Base-by-base conservation (phyloP, 2,113 vertebrate species). In the Emydura subglobosa region DNA sequence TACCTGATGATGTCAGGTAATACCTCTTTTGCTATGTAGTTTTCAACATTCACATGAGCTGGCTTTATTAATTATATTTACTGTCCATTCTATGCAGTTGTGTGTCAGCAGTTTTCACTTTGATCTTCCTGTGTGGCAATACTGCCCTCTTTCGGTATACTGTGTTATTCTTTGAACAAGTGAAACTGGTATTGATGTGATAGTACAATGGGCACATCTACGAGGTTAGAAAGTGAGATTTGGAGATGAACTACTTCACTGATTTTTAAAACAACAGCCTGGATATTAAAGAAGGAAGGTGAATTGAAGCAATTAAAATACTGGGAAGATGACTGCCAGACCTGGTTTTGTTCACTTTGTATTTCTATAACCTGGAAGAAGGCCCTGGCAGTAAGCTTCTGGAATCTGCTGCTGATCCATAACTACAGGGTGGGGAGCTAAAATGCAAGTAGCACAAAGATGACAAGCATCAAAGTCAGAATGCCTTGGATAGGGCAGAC, bases 141-240 rank as follows among this genome's bases (percentile, higher is more conserved):
- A 85, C 92, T 96, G 96, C 97, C 97, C 96, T 97, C 97, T 93
- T 79, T 79, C 85, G 97, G 94, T 68, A 3, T 1, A 21, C 29
- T 4, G 34, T 11, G 49, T 74, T 80, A 83, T 3, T 51, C 19
- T 78, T 78, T 27, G 12, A 78, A 14, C 42, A 24, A 59, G 57
- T 34, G 29, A 65, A 57, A 76, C 2, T 0, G 3, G 1, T 81
- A 76, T 3, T 16, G 2, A 59, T 4, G 2, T 2, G 54, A 55
- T 29, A 39, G n/a, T 22, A 39, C 19, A 72, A 72, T 72, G n/a
- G 39, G 4, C n/a, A 72, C 4, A 47, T 53, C 44, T 72, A n/a
- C 79, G 65, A 65, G 4, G 34, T n/a, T 11, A 84, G 21, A 92
- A 82, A 57, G 25, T 4, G 1, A 24, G 39, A 59, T 81, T 53